Evolutionary conservation across 1,140 invertebrate species (phyloP).

Genomic region (Sitobion miscanthi): DNA sequence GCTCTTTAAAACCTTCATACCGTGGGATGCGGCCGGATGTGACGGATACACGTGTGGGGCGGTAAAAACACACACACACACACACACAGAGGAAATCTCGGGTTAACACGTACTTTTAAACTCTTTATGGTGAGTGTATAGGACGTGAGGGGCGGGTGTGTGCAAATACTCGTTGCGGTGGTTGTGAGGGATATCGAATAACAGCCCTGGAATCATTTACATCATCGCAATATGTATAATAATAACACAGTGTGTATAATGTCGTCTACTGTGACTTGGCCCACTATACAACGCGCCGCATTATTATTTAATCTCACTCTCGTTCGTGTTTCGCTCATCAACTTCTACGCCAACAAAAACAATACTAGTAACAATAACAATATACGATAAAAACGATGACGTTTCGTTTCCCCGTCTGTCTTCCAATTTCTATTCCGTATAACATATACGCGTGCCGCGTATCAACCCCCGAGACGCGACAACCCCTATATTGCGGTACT

Average conservation of each 20-base stretch:
- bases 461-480: not conserved
- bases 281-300: not conserved
- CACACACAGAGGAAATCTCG: not conserved
- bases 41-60: not conserved
- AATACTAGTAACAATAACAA: not conserved
- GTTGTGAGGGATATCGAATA: not conserved
- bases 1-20: slow-evolving; percentile 18
- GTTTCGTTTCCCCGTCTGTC: not conserved
- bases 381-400: too few relatives aligned
- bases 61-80: not conserved
- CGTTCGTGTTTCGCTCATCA: not conserved
- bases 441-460: not conserved
- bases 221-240: not conserved
- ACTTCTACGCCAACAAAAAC: not conserved
- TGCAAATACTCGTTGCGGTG: not conserved
- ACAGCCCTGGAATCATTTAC: not conserved
- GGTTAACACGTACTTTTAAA: slow-evolving; percentile 20
- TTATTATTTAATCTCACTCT: not conserved
- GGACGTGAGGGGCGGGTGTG: not conserved
- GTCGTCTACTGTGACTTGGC: not conserved
- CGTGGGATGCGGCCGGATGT: not conserved
- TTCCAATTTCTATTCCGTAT: not conserved
- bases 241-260: not conserved
- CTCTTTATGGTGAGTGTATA: not conserved
- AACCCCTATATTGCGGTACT: not conserved